Conservation (phyloP, 2,113 vertebrate species). For the Calonectris borealis region DNA sequence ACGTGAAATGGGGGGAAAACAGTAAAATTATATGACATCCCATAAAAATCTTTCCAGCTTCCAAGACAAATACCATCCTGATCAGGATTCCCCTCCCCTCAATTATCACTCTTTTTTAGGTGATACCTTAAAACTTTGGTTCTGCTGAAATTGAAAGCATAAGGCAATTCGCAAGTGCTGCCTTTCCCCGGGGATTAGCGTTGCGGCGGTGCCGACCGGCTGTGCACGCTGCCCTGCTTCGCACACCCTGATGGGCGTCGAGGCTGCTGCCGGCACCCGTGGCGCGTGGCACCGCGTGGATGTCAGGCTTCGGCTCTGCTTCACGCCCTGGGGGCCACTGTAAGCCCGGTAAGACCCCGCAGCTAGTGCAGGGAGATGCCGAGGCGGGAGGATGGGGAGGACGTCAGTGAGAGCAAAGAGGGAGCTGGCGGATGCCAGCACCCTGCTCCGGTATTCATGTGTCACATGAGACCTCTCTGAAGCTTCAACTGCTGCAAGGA, state of each 20-base stretch:
- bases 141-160: not conserved
- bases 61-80: not conserved
- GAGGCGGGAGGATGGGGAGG: not conserved
- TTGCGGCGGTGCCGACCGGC: too few species aligned
- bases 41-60: not conserved
- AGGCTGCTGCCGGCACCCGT: not conserved
- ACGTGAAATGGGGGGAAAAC: not conserved
- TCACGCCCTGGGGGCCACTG: not conserved
- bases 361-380: not conserved
- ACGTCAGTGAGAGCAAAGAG: not conserved
- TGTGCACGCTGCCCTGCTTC: fast-evolving
- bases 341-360: not conserved
- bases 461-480: not conserved
- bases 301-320: not conserved
- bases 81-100: not conserved
- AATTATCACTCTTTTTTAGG: not conserved
- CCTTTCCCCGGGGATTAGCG: not conserved
- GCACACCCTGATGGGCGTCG: not conserved
- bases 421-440: not conserved
- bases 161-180: not conserved
- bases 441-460: not conserved
- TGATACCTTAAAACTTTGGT: not conserved
- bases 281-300: fast-evolving
- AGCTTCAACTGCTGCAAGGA: not conserved
- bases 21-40: not conserved